Evolutionary conservation across 2,888 invertebrate species (phyloP), one percentile per base, ranked within the genome.

Genomic region (Sinhomidia bicolor): DNA sequence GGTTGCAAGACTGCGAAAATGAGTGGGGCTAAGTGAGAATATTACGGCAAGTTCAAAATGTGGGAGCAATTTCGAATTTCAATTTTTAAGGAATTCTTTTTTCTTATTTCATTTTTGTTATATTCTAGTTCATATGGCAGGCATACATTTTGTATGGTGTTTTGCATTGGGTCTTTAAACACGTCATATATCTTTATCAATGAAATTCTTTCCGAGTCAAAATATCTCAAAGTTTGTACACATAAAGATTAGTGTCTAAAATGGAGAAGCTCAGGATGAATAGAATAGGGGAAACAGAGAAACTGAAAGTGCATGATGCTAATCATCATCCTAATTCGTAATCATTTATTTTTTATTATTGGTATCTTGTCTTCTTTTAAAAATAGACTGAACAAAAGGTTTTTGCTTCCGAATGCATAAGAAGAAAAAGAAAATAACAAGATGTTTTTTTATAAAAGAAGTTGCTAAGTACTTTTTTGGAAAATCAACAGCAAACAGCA

Each of bases 141-240:
- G 4, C 57, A 10, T 57, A 20, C 20, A 3, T 5, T 20, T 20
- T 20, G 3, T 7, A 17, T 20, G 5, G 3, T 57, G 17, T 57
- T 5, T n/a, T n/a, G n/a, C n/a, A n/a, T n/a, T n/a, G n/a, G n/a
- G n/a, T n/a, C n/a, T n/a, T n/a, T n/a, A n/a, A n/a, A n/a, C n/a
- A 60, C 12, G 60, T 60, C 60, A 26, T 26, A 26, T n/a, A n/a
- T n/a, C n/a, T 60, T 74, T 74, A 47, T 47, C 74, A 74, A 47
- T 74, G 74, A 74, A 74, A 74, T 76, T 57, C n/a, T n/a, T n/a
- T n/a, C n/a, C n/a, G 23, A n/a, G 54, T 32, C 7, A 7, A 1
- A 17, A 14, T 74, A 71, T 60, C n/a, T 17, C 29, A 76, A 76
- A 84, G 84, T 76, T 84, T 76, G 84, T 76, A 76, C 84, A 84